These are phyloP conservation scores for Mionectes macconnelli DNA, from an alignment of 2,113 vertebrate genomes.

Conservation along the genomic window DNA sequence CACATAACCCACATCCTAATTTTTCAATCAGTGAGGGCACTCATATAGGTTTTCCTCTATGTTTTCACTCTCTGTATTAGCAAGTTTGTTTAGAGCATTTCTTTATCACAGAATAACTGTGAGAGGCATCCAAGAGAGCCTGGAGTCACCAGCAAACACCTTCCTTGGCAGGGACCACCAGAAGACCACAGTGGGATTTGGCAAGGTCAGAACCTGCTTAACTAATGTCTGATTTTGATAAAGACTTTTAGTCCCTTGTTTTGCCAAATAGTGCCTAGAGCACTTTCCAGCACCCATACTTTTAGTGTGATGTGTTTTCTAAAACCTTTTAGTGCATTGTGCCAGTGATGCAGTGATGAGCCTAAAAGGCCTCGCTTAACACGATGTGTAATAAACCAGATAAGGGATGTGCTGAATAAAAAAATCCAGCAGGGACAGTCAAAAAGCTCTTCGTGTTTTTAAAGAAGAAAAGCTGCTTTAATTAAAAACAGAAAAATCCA, in stretches of 20 bases:
- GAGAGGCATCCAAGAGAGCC: neutral
- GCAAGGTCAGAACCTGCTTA: neutral
- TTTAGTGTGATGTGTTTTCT: neutral
- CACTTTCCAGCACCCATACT: neutral
- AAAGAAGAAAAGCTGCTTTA: neutral
- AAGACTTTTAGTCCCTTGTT: neutral
- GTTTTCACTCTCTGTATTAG: neutral
- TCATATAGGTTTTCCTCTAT: neutral
- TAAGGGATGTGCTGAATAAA: neutral
- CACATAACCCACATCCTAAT: accelerated
- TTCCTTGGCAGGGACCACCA: accelerated
- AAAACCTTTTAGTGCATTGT: constrained; percentile 40
- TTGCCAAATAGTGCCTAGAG: neutral
- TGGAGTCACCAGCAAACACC: neutral
- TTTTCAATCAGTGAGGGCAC: neutral
- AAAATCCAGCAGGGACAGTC: neutral
- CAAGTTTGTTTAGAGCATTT: neutral
- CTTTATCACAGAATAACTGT: neutral
- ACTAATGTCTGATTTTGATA: neutral
- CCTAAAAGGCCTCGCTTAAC: constrained; percentile 27
- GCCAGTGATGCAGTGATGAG: neutral
- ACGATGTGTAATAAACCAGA: neutral
- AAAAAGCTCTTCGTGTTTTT: neutral
- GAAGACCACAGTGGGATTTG: neutral
- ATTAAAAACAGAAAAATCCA: neutral